Evolutionary conservation across 2,797 vertebrate genomes (phyloP).

Genomic region (Prionace glauca): DNA sequence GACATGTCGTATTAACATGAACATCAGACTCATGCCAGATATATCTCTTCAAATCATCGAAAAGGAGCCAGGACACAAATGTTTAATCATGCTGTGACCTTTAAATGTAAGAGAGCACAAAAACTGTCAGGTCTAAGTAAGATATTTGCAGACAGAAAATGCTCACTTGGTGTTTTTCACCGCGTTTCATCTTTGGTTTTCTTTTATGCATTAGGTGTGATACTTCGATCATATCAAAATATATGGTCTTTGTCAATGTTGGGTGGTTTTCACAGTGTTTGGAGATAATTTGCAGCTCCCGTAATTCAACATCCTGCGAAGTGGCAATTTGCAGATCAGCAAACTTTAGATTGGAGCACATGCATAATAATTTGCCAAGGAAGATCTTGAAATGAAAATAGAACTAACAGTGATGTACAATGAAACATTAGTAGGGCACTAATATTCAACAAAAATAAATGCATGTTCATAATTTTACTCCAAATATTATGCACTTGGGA

Average conservation of each 20-base stretch:
- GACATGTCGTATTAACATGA: neutral
- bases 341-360: constrained; percentile 2
- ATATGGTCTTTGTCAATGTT: constrained; percentile 17
- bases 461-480: neutral
- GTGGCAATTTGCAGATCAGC: constrained; percentile 38
- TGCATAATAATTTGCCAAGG: neutral
- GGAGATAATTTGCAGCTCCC: constrained; percentile 25
- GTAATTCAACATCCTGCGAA: constrained; percentile 24
- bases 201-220: constrained; percentile 6
- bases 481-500: neutral
- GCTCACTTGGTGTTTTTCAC: neutral
- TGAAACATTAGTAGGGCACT: neutral
- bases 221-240: constrained; percentile 31
- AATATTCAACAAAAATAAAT: neutral
- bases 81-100: neutral
- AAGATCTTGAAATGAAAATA: constrained; percentile 30
- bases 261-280: neutral
- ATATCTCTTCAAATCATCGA: neutral
- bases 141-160: neutral
- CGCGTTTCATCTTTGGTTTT: neutral
- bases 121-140: constrained; percentile 23
- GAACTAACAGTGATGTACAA: neutral
- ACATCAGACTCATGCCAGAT: neutral
- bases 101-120: neutral
- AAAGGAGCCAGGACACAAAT: neutral